A percentile compares a stretch with the other conserved stretches of the same genome.
Evolutionary conservation across 1,140 invertebrate species (phyloP).

Genomic region (Triops longicaudatus): DNA sequence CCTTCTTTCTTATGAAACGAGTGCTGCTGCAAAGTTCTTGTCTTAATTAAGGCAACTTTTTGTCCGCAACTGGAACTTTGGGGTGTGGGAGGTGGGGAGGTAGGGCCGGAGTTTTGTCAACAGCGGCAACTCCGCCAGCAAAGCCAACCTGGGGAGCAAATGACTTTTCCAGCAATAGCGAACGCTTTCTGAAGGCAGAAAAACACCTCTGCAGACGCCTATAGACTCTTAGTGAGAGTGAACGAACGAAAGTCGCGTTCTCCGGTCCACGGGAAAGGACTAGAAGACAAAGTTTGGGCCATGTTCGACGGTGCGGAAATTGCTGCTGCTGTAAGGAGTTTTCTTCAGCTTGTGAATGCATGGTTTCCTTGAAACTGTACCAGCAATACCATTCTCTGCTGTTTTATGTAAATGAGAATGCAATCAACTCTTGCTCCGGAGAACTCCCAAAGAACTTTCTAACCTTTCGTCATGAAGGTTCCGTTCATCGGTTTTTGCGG

Average conservation of each 20-base stretch:
- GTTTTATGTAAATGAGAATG: conserved; percentile 11
- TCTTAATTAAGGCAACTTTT: background rate
- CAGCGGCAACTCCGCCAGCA: background rate
- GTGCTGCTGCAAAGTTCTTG: background rate
- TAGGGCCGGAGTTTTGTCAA: background rate
- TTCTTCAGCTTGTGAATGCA: background rate
- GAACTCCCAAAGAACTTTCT: conserved; percentile 1
- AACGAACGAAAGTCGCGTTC: background rate
- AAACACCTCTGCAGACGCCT: background rate
- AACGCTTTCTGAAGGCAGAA: background rate
- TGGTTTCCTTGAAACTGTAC: background rate
- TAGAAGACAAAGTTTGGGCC: background rate
- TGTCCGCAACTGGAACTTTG: background rate
- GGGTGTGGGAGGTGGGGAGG: background rate
- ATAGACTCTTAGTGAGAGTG: background rate
- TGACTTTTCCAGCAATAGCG: background rate
- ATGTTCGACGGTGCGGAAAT: conserved; percentile 4
- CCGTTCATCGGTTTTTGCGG: background rate
- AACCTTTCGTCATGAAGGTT: background rate
- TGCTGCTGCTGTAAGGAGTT: conserved; percentile 1
- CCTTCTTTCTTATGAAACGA: too few relatives aligned
- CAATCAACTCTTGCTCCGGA: background rate
- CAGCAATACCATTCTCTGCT: background rate
- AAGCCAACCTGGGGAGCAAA: background rate
- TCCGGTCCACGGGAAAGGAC: background rate